phyloP scores from a whole-genome alignment of 2,888 invertebrate genomes.

The Hirtodrosophila trivittata region DNA sequence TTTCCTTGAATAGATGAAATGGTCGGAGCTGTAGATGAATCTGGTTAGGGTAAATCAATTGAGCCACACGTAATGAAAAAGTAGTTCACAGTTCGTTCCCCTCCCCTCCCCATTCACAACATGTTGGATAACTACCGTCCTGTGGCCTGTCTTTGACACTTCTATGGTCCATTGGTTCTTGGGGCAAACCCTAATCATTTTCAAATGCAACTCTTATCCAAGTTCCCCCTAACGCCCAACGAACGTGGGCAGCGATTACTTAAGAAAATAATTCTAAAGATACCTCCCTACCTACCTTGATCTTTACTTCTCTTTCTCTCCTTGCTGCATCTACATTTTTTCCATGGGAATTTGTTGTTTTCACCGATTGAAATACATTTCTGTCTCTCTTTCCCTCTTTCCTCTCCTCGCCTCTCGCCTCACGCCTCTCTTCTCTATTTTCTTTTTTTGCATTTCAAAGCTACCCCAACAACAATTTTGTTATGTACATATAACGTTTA shows the following conservation, averaged over 20 bases:
- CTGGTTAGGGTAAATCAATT: constrained; percentile 68
- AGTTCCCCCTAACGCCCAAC: constrained; percentile 2
- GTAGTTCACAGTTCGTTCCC: constrained; percentile 73
- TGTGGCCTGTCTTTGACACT: constrained; percentile 68
- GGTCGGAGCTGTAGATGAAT: too few relatives aligned
- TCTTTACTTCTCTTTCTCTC: constrained; percentile 23
- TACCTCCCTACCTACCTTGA: constrained; percentile 14
- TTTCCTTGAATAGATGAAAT: too few relatives aligned
- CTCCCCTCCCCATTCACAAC: not conserved
- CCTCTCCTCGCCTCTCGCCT: not conserved
- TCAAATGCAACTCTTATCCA: constrained; percentile 22
- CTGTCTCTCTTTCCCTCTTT: constrained; percentile 17
- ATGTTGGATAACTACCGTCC: not conserved
- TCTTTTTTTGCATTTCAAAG: constrained; percentile 51
- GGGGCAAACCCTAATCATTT: constrained; percentile 48
- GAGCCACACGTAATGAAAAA: constrained; percentile 57
- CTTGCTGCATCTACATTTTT: not conserved
- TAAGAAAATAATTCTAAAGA: constrained; percentile 62
- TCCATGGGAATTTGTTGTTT: constrained; percentile 17
- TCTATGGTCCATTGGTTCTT: constrained; percentile 62
- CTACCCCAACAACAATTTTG: constrained; percentile 64
- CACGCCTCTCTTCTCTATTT: too few relatives aligned
- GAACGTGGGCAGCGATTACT: constrained; percentile 15
- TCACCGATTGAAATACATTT: constrained; percentile 37
- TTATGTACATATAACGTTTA: constrained; percentile 50